Conservation (phyloP, 1,140 invertebrate genomes). For the Tetramorium parvispinum region DNA sequence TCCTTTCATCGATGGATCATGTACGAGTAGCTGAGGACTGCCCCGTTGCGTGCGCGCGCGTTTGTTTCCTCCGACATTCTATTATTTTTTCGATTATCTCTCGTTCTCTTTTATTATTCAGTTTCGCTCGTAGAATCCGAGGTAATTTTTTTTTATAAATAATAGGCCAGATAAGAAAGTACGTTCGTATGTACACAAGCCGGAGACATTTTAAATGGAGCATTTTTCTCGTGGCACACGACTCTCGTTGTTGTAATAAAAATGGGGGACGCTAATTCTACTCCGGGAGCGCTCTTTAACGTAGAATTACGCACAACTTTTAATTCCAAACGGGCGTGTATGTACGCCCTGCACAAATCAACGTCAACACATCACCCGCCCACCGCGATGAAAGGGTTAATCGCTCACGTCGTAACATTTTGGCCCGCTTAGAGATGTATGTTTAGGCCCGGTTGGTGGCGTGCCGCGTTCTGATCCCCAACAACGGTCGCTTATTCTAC, state of each 20-base stretch:
- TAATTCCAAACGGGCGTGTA: slow-evolving; percentile 11
- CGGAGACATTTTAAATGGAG: not conserved
- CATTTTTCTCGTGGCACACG: not conserved
- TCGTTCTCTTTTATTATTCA: not conserved
- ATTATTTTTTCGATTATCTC: not conserved
- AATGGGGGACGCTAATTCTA: not conserved
- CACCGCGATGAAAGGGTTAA: slow-evolving; percentile 57
- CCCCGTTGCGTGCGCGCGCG: not conserved
- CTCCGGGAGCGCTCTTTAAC: not conserved
- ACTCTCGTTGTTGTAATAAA: not conserved
- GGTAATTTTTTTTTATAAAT: not conserved
- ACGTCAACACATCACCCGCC: slow-evolving; percentile 48
- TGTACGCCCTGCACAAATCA: slow-evolving; percentile 30
- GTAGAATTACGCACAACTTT: slow-evolving; percentile 50
- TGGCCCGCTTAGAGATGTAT: slow-evolving; percentile 45
- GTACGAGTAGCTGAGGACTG: not conserved
- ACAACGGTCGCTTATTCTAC: slow-evolving; percentile 18
- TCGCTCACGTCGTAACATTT: slow-evolving; percentile 53
- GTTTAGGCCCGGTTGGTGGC: slow-evolving; percentile 29
- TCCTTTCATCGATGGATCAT: slow-evolving; percentile 12
- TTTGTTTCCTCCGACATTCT: not conserved
- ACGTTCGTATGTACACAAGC: not conserved
- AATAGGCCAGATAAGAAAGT: slow-evolving; percentile 14
- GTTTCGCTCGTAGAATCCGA: not conserved
- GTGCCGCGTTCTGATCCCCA: slow-evolving; percentile 31